phyloP scores from a whole-genome alignment of 2,113 vertebrate species.

The Daboia siamensis region DNA sequence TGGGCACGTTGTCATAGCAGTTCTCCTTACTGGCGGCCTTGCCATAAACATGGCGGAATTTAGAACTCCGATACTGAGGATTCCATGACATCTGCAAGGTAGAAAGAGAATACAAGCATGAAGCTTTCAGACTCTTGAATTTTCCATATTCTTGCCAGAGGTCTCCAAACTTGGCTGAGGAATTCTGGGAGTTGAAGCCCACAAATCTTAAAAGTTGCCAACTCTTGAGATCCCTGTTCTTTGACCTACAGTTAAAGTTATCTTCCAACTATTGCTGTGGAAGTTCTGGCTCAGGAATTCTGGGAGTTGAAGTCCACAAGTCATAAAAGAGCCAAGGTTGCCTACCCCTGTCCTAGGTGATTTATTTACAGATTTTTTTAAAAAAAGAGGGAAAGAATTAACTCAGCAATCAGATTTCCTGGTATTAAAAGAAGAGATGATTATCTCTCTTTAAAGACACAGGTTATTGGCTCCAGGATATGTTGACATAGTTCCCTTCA shows the following conservation, averaged over 20 bases:
- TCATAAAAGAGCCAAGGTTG: too few species aligned
- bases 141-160: background rate
- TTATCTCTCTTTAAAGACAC: background rate
- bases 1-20: slow-evolving; percentile 83
- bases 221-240: background rate
- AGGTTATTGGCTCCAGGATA: background rate
- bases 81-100: slow-evolving; percentile 87
- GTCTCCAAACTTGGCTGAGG: background rate
- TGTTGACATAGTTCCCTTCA: background rate
- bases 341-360: background rate
- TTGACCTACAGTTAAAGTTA: background rate
- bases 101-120: rapidly evolving
- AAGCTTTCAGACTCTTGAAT: background rate
- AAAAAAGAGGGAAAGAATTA: background rate
- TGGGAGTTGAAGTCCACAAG: background rate
- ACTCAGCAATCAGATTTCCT: background rate
- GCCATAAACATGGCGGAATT: slow-evolving; percentile 87
- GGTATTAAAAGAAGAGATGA: background rate
- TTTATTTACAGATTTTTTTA: background rate
- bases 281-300: background rate
- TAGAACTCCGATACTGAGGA: slow-evolving; percentile 82
- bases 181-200: background rate
- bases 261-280: background rate
- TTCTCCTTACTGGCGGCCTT: slow-evolving; percentile 80
- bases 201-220: background rate